phyloP scores from a whole-genome alignment of 2,113 vertebrate species.

The Eurystomus gularis region DNA sequence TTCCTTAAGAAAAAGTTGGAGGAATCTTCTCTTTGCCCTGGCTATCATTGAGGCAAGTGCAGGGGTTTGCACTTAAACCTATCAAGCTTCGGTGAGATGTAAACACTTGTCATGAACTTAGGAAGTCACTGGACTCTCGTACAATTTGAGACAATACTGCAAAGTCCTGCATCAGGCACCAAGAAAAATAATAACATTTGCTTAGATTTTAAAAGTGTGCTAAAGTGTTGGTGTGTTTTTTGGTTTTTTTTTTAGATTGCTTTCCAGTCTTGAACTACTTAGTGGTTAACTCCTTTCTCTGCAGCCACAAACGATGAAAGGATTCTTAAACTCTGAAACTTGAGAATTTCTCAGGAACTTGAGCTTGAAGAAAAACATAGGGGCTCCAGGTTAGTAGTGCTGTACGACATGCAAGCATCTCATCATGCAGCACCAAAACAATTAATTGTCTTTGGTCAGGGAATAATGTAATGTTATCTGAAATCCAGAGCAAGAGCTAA shows the following conservation, averaged over 20 bases:
- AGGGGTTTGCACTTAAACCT: background rate
- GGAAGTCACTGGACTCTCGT: background rate
- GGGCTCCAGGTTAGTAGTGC: background rate
- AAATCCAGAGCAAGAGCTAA: background rate
- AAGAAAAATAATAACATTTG: background rate
- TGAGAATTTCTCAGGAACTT: background rate
- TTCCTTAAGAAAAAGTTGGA: background rate
- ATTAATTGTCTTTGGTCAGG: background rate
- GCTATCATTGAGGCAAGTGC: background rate
- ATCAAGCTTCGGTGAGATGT: background rate
- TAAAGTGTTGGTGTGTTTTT: background rate
- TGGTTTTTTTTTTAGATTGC: background rate
- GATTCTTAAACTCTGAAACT: background rate
- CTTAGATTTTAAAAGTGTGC: background rate
- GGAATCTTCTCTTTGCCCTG: background rate
- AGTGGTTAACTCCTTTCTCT: background rate
- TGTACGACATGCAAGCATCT: background rate
- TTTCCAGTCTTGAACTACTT: background rate
- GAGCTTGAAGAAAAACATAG: background rate
- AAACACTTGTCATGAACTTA: background rate
- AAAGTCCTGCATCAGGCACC: fast-evolving
- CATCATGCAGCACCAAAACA: background rate
- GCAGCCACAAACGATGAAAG: background rate
- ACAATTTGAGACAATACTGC: background rate
- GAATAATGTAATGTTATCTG: background rate